Conservation (phyloP, 2,113 vertebrate genomes). For the Gobius niger region DNA sequence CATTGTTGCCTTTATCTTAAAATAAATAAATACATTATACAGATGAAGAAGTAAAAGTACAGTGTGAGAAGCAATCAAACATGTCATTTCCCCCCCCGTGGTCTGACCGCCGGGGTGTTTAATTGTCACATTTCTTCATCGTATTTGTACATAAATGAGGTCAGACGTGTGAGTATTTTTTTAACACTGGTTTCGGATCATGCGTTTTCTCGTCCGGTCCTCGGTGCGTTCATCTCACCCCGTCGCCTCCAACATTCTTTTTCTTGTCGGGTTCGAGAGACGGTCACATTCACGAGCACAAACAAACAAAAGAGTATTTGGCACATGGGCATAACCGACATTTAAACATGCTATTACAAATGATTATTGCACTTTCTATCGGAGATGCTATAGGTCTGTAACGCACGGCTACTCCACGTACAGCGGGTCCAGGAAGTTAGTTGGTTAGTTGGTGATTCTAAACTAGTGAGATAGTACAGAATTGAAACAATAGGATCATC, state of each 20-base stretch:
- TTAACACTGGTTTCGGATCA: slow-evolving; percentile 23
- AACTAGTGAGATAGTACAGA: too few relatives aligned
- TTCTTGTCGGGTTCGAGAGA: slow-evolving; percentile 40
- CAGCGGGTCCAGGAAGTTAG: too few relatives aligned
- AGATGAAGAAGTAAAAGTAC: too few relatives aligned
- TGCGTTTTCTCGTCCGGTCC: slow-evolving; percentile 35
- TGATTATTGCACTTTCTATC: slow-evolving; percentile 39
- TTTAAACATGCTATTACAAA: slow-evolving; percentile 58
- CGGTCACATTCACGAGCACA: slow-evolving; percentile 21
- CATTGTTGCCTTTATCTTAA: too few relatives aligned
- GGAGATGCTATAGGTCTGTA: slow-evolving; percentile 19
- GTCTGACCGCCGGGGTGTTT: background rate
- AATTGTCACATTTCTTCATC: background rate
- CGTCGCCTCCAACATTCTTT: slow-evolving; percentile 32
- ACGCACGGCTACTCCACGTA: too few relatives aligned
- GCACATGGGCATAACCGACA: slow-evolving; percentile 34
- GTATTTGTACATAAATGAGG: background rate
- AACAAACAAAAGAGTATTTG: slow-evolving; percentile 26
- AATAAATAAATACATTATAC: too few relatives aligned
- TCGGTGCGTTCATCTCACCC: slow-evolving; percentile 2
- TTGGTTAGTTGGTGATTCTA: too few relatives aligned
- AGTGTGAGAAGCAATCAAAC: too few relatives aligned
- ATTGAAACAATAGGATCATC: too few relatives aligned
- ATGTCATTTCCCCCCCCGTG: too few relatives aligned
- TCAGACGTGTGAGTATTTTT: background rate